phyloP scores from a whole-genome alignment of 1,140 invertebrate species.

The Pectinophora gossypiella region DNA sequence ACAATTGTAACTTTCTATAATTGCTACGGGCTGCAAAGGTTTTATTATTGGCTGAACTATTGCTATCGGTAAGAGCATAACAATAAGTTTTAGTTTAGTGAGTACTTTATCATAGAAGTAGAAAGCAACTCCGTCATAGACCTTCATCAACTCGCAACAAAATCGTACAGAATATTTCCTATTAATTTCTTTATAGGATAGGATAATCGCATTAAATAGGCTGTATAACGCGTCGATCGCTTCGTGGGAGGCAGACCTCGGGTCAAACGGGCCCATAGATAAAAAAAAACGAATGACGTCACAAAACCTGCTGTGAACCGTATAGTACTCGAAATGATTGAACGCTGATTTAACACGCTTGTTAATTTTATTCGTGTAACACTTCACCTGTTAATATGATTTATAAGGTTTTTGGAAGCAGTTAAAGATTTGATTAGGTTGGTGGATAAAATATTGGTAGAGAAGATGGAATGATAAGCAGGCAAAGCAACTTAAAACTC shows the following conservation, averaged over 20 bases:
- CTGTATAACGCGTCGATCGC: constrained; percentile 9
- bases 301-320: too few species aligned
- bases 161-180: neutral
- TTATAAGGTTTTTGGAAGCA: constrained; percentile 14
- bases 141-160: too few species aligned
- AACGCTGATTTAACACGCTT: constrained; percentile 43
- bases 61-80: too few species aligned
- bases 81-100: too few species aligned
- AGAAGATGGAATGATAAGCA: too few species aligned
- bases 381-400: constrained; percentile 17
- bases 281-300: constrained; percentile 52
- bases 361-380: constrained; percentile 32
- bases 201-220: constrained; percentile 3
- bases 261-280: constrained; percentile 59
- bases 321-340: constrained; percentile 24
- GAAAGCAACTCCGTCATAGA: too few species aligned
- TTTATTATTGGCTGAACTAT: too few species aligned
- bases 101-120: too few species aligned
- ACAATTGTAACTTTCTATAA: too few species aligned
- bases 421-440: constrained; percentile 1
- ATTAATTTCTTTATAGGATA: neutral
- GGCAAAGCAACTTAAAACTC: too few species aligned
- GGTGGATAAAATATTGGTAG: neutral
- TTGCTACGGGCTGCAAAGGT: too few species aligned
- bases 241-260: constrained; percentile 50